These are phyloP conservation scores for Aphelinus certus DNA, from an alignment of 1,140 invertebrate genomes.

Conservation along the genomic window DNA sequence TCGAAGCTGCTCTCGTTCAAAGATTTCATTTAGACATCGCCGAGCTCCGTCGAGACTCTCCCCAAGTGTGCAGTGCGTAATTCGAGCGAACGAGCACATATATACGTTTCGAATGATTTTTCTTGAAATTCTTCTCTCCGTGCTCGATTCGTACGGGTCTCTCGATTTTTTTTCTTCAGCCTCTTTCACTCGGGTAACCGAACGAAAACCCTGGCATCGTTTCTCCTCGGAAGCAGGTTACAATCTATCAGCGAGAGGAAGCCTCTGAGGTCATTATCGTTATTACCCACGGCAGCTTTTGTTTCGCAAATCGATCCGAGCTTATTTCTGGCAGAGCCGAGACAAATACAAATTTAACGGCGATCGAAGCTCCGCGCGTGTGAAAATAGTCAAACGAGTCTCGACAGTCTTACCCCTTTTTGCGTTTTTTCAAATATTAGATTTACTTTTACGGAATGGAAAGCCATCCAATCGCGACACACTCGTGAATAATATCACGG, in stretches of 20 bases:
- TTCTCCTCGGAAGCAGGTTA: slow-evolving; percentile 45
- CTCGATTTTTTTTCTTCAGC: background rate
- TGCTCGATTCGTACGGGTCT: background rate
- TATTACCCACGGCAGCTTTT: slow-evolving; percentile 53
- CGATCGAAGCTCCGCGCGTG: too few species aligned
- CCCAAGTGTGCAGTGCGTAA: too few species aligned
- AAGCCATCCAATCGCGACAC: too few species aligned
- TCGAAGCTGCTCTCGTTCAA: slow-evolving; percentile 21
- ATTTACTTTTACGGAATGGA: too few species aligned
- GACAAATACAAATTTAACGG: too few species aligned
- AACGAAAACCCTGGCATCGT: slow-evolving; percentile 46
- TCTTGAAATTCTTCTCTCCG: background rate
- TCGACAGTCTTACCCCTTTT: too few species aligned
- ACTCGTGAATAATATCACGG: too few species aligned
- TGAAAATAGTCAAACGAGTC: too few species aligned
- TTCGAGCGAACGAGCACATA: too few species aligned
- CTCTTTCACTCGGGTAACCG: background rate
- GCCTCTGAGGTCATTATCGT: slow-evolving; percentile 50
- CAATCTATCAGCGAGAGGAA: slow-evolving; percentile 47
- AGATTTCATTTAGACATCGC: slow-evolving; percentile 28
- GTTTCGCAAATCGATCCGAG: slow-evolving; percentile 50
- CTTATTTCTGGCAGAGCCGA: slow-evolving; percentile 51
- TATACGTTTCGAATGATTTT: background rate
- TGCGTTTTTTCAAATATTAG: too few species aligned
- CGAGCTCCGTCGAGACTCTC: too few species aligned